A percentile compares a stretch with the other conserved stretches of the same genome.
Evolutionary conservation across 2,888 invertebrate species (phyloP).

Genomic region (Trilocha varians): DNA sequence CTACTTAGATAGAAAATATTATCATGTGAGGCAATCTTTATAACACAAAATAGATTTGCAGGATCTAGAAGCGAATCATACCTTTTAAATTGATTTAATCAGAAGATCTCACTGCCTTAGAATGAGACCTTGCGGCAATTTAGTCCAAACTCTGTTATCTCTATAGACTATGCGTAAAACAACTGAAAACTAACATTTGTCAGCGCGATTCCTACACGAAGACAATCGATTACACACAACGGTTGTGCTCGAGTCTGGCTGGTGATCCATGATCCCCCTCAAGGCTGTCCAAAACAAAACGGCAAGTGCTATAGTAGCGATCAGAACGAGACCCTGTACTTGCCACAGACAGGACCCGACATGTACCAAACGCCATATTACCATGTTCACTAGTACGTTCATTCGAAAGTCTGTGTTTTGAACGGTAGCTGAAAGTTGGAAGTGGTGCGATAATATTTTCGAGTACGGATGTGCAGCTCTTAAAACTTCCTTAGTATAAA

Average conservation of each 20-base stretch:
- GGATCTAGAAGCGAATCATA: no score
- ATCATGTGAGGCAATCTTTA: no score
- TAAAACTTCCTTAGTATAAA: no score
- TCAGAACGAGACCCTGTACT: slow-evolving; percentile 26
- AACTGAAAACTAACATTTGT: slow-evolving; percentile 18
- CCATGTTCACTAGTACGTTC: slow-evolving; percentile 33
- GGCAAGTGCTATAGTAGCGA: slow-evolving; percentile 46
- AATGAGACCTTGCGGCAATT: no score
- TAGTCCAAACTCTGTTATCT: no score
- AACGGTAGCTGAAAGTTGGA: slow-evolving; percentile 36
- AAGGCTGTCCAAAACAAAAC: slow-evolving; percentile 57
- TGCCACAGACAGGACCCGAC: slow-evolving; percentile 24
- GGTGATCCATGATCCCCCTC: slow-evolving; percentile 19
- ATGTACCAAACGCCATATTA: slow-evolving; percentile 37
- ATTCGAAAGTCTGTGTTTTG: slow-evolving; percentile 25
- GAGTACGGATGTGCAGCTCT: no score
- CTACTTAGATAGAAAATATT: no score
- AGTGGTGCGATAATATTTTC: no score
- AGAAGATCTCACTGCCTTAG: no score
- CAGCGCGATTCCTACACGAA: slow-evolving; percentile 7
- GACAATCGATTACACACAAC: slow-evolving; percentile 2
- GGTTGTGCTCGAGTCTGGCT: slow-evolving; percentile 16
- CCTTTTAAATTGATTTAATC: no score
- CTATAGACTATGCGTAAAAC: no score
- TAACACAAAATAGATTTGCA: no score